These are phyloP conservation scores for Latrodectus geometricus DNA, from an alignment of 1,140 invertebrate species.

Conservation along the genomic window DNA sequence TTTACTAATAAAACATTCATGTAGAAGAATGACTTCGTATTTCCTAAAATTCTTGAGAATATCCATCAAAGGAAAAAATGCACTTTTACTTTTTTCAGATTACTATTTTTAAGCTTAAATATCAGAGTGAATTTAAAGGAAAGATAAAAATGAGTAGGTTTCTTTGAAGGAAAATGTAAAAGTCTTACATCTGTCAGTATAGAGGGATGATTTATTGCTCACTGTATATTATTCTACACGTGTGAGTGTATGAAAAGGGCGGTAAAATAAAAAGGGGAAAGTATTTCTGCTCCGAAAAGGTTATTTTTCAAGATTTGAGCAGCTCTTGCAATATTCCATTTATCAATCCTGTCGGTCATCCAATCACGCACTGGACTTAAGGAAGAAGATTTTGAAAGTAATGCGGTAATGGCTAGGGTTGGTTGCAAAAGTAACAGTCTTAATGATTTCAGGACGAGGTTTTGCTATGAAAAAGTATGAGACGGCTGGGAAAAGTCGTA, in stretches of 20 bases:
- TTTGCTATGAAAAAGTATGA: neutral
- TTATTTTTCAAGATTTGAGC: constrained; percentile 53
- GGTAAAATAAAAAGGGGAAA: neutral
- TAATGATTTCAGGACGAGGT: constrained; percentile 26
- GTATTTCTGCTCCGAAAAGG: constrained; percentile 14
- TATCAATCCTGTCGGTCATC: constrained; percentile 39
- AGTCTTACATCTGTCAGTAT: constrained; percentile 46
- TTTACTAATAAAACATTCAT: no score
- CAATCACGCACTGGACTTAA: constrained; percentile 31
- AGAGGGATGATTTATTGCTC: constrained; percentile 34
- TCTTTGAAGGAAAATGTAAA: constrained; percentile 32
- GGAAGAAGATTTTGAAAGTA: constrained; percentile 32
- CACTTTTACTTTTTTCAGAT: no score
- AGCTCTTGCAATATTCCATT: constrained; percentile 44
- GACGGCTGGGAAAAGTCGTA: no score
- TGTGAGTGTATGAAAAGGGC: neutral
- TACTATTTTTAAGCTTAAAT: no score
- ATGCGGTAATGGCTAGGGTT: constrained; percentile 23
- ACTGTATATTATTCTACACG: constrained; percentile 40
- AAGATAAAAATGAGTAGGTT: neutral
- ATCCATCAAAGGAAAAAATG: no score
- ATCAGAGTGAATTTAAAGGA: no score
- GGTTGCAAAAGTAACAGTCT: constrained; percentile 17
- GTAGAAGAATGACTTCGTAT: no score
- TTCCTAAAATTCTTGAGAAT: no score